phyloP scores from a whole-genome alignment of 2,888 invertebrate species.

The Phalera bucephala region DNA sequence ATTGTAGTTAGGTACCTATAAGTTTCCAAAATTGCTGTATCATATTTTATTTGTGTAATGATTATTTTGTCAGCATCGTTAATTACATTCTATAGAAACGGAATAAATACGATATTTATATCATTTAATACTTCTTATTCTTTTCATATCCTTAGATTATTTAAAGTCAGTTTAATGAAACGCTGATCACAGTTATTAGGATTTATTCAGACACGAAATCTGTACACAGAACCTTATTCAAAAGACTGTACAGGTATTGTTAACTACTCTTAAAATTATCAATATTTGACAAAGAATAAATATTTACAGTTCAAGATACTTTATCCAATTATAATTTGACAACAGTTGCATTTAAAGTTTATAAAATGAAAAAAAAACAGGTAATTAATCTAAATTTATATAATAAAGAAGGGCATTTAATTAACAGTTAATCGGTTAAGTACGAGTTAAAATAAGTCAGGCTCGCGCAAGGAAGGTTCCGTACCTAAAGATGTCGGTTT shows the following conservation, averaged over 20 bases:
- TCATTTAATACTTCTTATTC: constrained; percentile 38
- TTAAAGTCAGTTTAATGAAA: constrained; percentile 17
- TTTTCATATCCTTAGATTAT: constrained; percentile 1
- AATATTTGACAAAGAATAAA: constrained; percentile 17
- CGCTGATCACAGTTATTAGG: constrained; percentile 22
- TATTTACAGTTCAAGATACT: constrained; percentile 31
- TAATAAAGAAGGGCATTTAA: too few species aligned
- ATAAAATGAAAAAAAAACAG: too few species aligned
- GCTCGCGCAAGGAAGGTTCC: too few species aligned
- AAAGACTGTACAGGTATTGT: constrained; percentile 30
- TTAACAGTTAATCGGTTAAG: too few species aligned
- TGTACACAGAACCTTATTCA: constrained; percentile 30
- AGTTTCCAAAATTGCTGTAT: constrained; percentile 56
- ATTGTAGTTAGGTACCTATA: constrained; percentile 33
- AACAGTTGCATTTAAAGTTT: too few species aligned
- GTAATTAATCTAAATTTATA: too few species aligned
- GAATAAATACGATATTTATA: constrained; percentile 73
- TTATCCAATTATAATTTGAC: constrained; percentile 6
- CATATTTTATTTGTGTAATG: constrained; percentile 46
- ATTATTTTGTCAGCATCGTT: constrained; percentile 64
- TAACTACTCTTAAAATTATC: constrained; percentile 27
- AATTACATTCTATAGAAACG: constrained; percentile 65
- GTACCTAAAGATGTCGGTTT: too few species aligned
- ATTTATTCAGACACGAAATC: constrained; percentile 36
- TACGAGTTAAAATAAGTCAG: too few species aligned